Conservation (phyloP, 2,113 vertebrate genomes). For the Tetraodon nigroviridis region DNA sequence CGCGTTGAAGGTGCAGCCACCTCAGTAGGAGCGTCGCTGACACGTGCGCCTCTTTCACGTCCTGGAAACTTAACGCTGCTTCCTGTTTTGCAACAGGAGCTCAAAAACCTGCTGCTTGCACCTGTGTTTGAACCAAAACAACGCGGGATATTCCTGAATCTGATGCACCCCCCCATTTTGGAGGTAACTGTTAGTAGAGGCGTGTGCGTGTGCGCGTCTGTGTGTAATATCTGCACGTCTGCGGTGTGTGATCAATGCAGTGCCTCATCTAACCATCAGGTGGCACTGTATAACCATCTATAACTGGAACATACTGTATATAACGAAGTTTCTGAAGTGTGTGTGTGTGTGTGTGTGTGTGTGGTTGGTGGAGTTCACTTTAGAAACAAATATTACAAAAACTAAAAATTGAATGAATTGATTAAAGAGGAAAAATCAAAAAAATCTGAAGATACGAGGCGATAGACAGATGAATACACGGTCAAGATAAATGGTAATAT, state of each 20-base stretch:
- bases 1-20: too few relatives aligned
- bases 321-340: too few relatives aligned
- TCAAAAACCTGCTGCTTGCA: constrained; percentile 27
- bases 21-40: too few relatives aligned
- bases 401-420: neutral
- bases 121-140: constrained; percentile 65
- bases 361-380: too few relatives aligned
- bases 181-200: constrained; percentile 71
- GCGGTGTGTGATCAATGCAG: constrained; percentile 45
- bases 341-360: too few relatives aligned
- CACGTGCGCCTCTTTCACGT: neutral
- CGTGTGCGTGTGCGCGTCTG: neutral
- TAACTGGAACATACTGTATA: too few relatives aligned
- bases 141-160: constrained; percentile 55
- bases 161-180: constrained; percentile 73
- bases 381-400: too few relatives aligned
- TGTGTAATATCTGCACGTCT: neutral
- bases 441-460: too few relatives aligned
- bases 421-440: too few relatives aligned
- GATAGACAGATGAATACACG: too few relatives aligned
- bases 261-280: constrained; percentile 82
- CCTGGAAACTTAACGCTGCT: neutral
- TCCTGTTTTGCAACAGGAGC: constrained; percentile 7
- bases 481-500: too few relatives aligned
- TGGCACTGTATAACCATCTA: constrained; percentile 58